A percentile compares a stretch with the other conserved stretches of the same genome.
Evolutionary conservation across 92 coral and sea anemone genomes (phyloP).

Genomic region (Scolanthus callimorphus): DNA sequence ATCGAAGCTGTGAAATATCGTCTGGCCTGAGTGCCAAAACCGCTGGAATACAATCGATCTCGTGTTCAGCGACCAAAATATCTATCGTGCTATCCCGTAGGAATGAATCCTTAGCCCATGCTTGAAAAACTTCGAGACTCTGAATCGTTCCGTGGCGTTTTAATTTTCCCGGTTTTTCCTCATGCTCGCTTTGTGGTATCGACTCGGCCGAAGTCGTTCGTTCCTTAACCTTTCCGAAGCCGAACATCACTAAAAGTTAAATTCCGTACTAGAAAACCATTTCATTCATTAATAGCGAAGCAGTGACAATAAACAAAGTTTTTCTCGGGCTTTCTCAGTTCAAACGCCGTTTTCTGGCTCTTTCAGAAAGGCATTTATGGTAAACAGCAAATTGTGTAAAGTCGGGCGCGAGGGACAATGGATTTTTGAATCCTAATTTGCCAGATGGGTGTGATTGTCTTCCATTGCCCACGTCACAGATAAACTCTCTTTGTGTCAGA

Average conservation of each 20-base stretch:
- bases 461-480: too few species aligned
- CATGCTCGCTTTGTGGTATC: slow-evolving; percentile 23
- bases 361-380: too few species aligned
- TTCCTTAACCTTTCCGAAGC: slow-evolving; percentile 27
- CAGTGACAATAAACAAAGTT: too few species aligned
- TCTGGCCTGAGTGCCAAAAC: slow-evolving; percentile 75
- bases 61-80: slow-evolving; percentile 67
- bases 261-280: background rate
- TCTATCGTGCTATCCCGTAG: slow-evolving; percentile 80
- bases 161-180: slow-evolving; percentile 46
- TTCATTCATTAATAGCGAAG: too few species aligned
- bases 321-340: too few species aligned
- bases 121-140: slow-evolving; percentile 77
- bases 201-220: slow-evolving; percentile 35
- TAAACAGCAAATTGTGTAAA: too few species aligned
- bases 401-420: too few species aligned
- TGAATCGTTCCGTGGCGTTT: slow-evolving; percentile 85
- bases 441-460: too few species aligned
- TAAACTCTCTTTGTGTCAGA: too few species aligned
- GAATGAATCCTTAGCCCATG: slow-evolving; percentile 97
- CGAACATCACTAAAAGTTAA: too few species aligned
- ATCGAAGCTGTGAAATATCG: slow-evolving; percentile 67
- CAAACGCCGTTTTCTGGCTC: too few species aligned
- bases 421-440: too few species aligned
- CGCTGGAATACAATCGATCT: slow-evolving; percentile 90